A percentile compares a stretch with the other conserved stretches of the same genome.
phyloP scores from a whole-genome alignment of 2,797 vertebrate genomes.

The Tragelaphus oryx region DNA sequence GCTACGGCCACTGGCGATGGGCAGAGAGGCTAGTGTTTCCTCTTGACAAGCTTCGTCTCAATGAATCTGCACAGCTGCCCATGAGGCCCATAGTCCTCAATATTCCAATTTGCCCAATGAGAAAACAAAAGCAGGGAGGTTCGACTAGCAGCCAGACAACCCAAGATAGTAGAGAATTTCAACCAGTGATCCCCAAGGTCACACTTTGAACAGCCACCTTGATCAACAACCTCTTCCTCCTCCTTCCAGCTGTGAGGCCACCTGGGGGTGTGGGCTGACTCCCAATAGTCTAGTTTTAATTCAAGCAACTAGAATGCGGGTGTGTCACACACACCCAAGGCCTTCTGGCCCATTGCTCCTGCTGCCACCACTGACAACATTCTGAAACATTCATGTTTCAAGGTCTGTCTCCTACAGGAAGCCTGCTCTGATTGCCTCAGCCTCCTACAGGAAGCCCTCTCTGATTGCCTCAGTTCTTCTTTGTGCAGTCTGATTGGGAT shows the following conservation, averaged over 20 bases:
- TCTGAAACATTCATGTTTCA: not conserved
- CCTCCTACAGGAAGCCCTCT: not conserved
- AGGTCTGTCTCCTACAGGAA: not conserved
- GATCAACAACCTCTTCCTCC: not conserved
- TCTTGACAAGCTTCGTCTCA: accelerated
- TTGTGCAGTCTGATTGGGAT: not conserved
- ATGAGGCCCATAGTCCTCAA: accelerated
- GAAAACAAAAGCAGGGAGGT: not conserved
- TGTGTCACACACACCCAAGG: not conserved
- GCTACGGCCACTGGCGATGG: not conserved
- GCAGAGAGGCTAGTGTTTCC: not conserved
- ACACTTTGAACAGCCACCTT: not conserved
- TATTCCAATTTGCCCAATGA: not conserved
- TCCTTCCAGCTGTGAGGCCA: not conserved
- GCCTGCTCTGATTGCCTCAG: not conserved
- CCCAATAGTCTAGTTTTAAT: not conserved
- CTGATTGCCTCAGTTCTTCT: not conserved
- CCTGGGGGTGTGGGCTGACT: not conserved
- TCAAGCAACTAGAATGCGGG: not conserved
- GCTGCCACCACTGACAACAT: not conserved
- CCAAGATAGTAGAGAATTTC: not conserved
- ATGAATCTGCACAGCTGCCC: not conserved
- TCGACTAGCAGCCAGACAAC: accelerated
- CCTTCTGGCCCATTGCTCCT: not conserved
- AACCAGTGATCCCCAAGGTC: not conserved